Base-by-base conservation (phyloP, 1,140 invertebrate genomes). In the Drosophila parvula region DNA sequence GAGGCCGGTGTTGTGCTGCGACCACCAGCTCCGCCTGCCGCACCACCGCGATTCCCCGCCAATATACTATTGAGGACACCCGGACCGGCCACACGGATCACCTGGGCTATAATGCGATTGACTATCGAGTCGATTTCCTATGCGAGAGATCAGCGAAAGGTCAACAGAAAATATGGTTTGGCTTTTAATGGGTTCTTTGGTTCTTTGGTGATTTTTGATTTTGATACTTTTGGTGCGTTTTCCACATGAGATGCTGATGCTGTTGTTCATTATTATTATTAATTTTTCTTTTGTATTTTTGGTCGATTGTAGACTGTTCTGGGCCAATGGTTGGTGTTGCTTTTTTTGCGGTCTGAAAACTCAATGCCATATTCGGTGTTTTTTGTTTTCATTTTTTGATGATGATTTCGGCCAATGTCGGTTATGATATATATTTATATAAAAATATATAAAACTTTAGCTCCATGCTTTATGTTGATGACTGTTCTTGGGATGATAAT, bases 61-160 rank as follows among this genome's bases (percentile, higher is more conserved):
- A 92, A 64, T 16, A 92, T 51, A 44, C 78, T 88, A 41, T 78
- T 93, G 43, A 96, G 93, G 43, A 96, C 81, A 60, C 94, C 92
- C 7, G 95, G 95, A 6, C 95, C 95, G 81, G 96, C 93, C 43
- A 94, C 93, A 65, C 94, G 94, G 90, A 96, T 94, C 80, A 96
- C 91, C 88, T 94, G 93, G 85, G 94, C 93, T 79, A 95, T 94
- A 92, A 96, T 94, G 90, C 94, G 92, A 94, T 96, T 95, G 92
- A 96, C 95, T 93, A 95, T 96, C 91, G 94, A 93, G 94, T 96
- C 95, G 93, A 96, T 94, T 93, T 95, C 95, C 96, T 96, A 95
- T 32, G n/a, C 71, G 44, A 58, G 40, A 67, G 73, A 61, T 57
- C 62, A 81, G 61, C 48, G 40, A 78, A 36, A 64, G 50, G 48